Evolutionary conservation across 2,113 vertebrate genomes (phyloP).

Genomic region (Motacilla alba): DNA sequence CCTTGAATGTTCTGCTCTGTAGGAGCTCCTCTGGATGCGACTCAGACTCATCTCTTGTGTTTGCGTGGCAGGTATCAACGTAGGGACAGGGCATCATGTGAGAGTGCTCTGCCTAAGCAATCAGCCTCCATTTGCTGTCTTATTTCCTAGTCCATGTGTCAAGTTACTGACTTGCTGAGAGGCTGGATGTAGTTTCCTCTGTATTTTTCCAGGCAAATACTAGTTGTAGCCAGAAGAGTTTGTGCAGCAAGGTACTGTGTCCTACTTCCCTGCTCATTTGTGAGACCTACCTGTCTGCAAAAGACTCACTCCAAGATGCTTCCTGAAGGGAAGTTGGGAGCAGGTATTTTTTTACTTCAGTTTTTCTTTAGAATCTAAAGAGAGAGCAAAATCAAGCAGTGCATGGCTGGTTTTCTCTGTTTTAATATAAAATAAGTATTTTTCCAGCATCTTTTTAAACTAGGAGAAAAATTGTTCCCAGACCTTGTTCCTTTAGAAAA

Average conservation of each 20-base stretch:
- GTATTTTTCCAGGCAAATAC: conserved; percentile 18
- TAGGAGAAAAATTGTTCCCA: background rate
- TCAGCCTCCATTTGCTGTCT: background rate
- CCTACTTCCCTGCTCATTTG: background rate
- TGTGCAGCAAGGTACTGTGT: background rate
- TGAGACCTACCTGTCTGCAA: background rate
- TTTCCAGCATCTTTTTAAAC: background rate
- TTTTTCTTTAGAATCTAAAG: background rate
- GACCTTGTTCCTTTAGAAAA: background rate
- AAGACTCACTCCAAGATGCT: rapidly evolving
- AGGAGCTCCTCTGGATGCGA: background rate
- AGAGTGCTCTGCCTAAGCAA: background rate
- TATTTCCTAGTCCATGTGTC: background rate
- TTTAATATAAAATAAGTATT: conserved; percentile 53
- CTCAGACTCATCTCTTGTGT: background rate
- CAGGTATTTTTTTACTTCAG: background rate
- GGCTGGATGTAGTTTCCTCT: conserved; percentile 34
- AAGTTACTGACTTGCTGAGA: conserved; percentile 23
- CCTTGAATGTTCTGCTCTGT: background rate
- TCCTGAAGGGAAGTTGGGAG: background rate
- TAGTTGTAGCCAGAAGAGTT: background rate
- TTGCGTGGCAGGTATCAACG: background rate
- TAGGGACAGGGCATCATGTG: background rate
- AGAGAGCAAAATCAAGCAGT: background rate
- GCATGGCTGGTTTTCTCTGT: background rate